Evolutionary conservation across 2,113 vertebrate genomes (phyloP).

Genomic region (Leptobrachium leishanense): DNA sequence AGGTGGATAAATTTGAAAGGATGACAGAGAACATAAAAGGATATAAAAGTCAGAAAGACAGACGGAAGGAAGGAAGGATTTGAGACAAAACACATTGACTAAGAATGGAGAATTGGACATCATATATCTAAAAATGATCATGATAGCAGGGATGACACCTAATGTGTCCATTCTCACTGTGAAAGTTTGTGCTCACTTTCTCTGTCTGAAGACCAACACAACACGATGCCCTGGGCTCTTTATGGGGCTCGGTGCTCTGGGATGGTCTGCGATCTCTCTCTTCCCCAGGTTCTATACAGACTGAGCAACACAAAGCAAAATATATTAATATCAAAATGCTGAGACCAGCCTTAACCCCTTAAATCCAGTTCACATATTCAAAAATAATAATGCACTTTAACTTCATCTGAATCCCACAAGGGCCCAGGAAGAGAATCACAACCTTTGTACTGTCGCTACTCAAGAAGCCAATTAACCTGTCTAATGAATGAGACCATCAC

Average conservation of each 20-base stretch:
- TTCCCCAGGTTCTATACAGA: conserved; percentile 26
- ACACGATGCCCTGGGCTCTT: neutral
- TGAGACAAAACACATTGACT: neutral
- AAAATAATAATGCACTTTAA: neutral
- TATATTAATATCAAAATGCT: conserved; percentile 39
- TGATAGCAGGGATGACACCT: neutral
- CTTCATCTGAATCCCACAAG: neutral
- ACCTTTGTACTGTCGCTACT: neutral
- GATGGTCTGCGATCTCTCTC: conserved; percentile 28
- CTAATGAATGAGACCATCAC: neutral
- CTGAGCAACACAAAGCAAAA: conserved; percentile 23
- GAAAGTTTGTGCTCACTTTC: conserved; percentile 1
- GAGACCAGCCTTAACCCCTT: conserved; percentile 46
- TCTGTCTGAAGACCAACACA: neutral
- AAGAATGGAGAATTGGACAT: neutral
- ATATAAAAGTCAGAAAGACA: neutral
- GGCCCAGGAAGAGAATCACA: neutral
- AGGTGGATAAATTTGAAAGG: neutral
- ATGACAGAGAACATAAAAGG: neutral
- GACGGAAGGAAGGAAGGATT: neutral
- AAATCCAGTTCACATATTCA: neutral
- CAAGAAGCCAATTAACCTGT: neutral
- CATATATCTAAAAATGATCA: neutral
- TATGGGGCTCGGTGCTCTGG: neutral
- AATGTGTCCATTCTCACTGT: conserved; percentile 31